Evolutionary conservation across 2,888 invertebrate species (phyloP).

Genomic region (Drosophila fungiperda): DNA sequence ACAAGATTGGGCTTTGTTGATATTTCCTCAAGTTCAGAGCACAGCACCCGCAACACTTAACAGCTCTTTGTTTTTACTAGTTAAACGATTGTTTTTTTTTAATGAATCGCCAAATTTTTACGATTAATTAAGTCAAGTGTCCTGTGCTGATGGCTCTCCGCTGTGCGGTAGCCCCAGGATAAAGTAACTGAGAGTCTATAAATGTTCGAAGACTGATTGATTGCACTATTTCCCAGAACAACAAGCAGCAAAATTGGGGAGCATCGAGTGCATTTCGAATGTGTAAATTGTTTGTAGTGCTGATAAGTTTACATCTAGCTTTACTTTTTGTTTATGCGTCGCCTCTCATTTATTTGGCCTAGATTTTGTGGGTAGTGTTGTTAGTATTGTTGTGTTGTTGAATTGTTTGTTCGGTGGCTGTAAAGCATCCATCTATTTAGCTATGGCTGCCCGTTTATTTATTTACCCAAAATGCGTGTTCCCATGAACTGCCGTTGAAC

Average conservation of each 20-base stretch:
- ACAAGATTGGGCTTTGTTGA: conserved; percentile 31
- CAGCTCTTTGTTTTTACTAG: not conserved
- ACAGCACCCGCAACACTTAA: conserved; percentile 3
- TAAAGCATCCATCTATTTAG: conserved; percentile 21
- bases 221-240: conserved; percentile 56
- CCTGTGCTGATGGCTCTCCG: conserved; percentile 48
- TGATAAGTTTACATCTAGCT: conserved; percentile 51
- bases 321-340: conserved; percentile 62
- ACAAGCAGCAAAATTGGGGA: conserved; percentile 2
- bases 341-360: conserved; percentile 63
- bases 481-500: conserved; percentile 71
- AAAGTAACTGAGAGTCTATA: conserved; percentile 40
- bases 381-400: conserved; percentile 27
- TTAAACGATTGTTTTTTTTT: conserved; percentile 4
- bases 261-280: conserved; percentile 37
- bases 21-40: conserved; percentile 51
- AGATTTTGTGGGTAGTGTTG: conserved; percentile 49
- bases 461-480: conserved; percentile 43
- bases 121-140: conserved; percentile 65
- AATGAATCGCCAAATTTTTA: conserved; percentile 39
- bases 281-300: conserved; percentile 29
- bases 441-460: conserved; percentile 34
- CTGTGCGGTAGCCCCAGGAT: conserved; percentile 13
- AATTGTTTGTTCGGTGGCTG: conserved; percentile 38
- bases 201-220: conserved; percentile 56